Percentiles rank a stretch among this genome's conserved stretches.
phyloP scores from a whole-genome alignment of 2,797 vertebrate genomes.

The Crenichthys baileyi region DNA sequence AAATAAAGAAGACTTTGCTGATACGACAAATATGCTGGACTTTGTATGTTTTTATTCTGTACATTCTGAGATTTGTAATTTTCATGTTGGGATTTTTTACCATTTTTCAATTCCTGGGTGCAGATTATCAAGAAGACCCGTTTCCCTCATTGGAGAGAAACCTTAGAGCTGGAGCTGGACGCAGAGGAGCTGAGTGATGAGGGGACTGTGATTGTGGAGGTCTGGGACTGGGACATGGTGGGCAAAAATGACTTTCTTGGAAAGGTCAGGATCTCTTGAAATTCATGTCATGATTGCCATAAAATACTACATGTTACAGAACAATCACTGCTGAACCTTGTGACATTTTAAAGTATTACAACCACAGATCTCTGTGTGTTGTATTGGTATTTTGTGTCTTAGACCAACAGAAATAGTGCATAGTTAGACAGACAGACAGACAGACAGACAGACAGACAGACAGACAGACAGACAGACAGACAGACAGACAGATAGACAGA shows the following conservation, averaged over 20 bases:
- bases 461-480: no score
- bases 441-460: no score
- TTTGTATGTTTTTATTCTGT: neutral
- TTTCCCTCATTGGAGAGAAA: conserved; percentile 91
- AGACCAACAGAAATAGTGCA: no score
- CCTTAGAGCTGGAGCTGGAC: conserved; percentile 84
- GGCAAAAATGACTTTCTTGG: conserved; percentile 95
- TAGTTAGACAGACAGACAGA: no score
- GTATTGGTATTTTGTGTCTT: neutral
- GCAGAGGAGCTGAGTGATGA: conserved; percentile 68
- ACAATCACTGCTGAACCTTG: neutral
- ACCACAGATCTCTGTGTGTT: neutral
- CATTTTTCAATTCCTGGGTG: neutral
- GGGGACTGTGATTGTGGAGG: conserved; percentile 82
- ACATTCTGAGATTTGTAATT: neutral
- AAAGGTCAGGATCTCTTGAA: conserved; percentile 75
- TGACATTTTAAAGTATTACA: neutral
- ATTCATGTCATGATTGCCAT: neutral
- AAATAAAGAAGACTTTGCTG: neutral
- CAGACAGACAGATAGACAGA: no score
- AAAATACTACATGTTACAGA: neutral
- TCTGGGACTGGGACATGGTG: conserved; percentile 97
- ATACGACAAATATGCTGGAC: neutral
- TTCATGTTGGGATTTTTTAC: neutral
- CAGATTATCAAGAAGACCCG: conserved; percentile 93